Conservation (phyloP, 2,113 vertebrate genomes). For the Oreamnos americanus region DNA sequence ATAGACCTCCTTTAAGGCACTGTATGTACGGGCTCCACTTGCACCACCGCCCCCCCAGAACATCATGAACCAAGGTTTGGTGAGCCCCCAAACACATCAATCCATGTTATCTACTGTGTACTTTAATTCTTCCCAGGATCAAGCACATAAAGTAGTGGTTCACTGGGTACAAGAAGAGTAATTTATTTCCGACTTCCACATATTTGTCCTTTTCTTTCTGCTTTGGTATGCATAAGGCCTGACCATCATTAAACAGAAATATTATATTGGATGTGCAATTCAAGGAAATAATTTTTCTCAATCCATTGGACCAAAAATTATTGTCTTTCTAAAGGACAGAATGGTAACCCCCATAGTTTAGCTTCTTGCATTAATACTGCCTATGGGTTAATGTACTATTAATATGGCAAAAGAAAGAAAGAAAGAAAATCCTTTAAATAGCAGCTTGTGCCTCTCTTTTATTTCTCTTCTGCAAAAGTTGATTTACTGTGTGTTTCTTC, state of each 20-base stretch:
- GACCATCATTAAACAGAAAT: conserved; percentile 31
- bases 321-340: background rate
- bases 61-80: background rate
- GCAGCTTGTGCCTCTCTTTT: conserved; percentile 75
- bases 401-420: conserved; percentile 56
- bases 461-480: conserved; percentile 79
- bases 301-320: background rate
- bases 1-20: background rate
- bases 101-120: background rate
- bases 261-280: background rate
- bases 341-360: background rate
- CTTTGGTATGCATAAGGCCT: background rate
- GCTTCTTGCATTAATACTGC: conserved; percentile 52
- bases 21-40: background rate
- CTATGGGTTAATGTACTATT: conserved; percentile 56
- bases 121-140: background rate
- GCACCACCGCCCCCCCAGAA: background rate
- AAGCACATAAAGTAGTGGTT: background rate
- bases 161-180: background rate
- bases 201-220: background rate
- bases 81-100: background rate
- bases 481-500: conserved; percentile 83
- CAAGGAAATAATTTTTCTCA: background rate
- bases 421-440: conserved; percentile 71
- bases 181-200: background rate